These are phyloP conservation scores for Lysiphlebus fabarum DNA, from an alignment of 1,140 invertebrate genomes.

Conservation along the genomic window DNA sequence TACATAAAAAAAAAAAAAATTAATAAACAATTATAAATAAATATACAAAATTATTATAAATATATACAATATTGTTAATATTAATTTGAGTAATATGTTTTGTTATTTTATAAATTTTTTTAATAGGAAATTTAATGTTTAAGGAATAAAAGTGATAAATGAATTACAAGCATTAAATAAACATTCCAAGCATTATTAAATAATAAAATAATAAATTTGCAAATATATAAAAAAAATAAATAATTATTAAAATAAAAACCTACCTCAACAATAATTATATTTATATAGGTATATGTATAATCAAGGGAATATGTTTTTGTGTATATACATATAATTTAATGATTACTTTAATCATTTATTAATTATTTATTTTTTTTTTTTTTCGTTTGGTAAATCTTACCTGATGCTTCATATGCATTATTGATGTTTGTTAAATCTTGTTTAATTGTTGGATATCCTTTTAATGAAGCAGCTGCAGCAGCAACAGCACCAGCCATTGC, in stretches of 20 bases:
- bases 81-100: too few species aligned
- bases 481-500: conserved; percentile 19
- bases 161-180: too few species aligned
- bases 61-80: not conserved
- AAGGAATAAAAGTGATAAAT: too few species aligned
- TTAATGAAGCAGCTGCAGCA: conserved; percentile 14
- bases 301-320: too few species aligned
- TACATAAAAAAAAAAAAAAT: not conserved
- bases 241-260: not conserved
- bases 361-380: not conserved
- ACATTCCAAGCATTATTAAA: too few species aligned
- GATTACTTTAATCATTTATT: not conserved
- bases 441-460: not conserved
- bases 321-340: too few species aligned
- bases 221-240: conserved; percentile 3
- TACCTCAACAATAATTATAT: not conserved
- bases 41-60: not conserved
- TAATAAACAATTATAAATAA: too few species aligned
- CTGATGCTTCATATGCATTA: conserved; percentile 7
- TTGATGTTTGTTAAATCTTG: not conserved
- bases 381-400: conserved; percentile 4
- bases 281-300: too few species aligned
- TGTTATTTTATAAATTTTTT: too few species aligned
- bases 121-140: too few species aligned
- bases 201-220: too few species aligned